These are phyloP conservation scores for Drosophila lacicola DNA, from an alignment of 2,888 invertebrate genomes.

Conservation along the genomic window DNA sequence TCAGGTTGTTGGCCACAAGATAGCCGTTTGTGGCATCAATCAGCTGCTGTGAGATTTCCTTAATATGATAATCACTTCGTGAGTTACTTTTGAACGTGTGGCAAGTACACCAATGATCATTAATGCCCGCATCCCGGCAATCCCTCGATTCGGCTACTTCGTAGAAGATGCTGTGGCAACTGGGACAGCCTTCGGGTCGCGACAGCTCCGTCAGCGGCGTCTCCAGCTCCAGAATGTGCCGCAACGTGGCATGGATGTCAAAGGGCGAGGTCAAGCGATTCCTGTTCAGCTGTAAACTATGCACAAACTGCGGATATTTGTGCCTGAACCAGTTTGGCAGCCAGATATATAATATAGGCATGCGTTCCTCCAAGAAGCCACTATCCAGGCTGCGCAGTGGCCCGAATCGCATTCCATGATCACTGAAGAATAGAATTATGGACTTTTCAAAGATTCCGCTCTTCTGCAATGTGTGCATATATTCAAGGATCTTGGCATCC, in stretches of 20 bases:
- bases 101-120: constrained; percentile 92
- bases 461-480: constrained; percentile 87
- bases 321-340: constrained; percentile 88
- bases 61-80: constrained; percentile 3
- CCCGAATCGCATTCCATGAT: constrained; percentile 92
- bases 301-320: constrained; percentile 86
- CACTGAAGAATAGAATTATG: constrained; percentile 90
- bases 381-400: constrained; percentile 88
- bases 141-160: constrained; percentile 87
- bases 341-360: constrained; percentile 90
- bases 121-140: constrained; percentile 89
- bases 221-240: constrained; percentile 54
- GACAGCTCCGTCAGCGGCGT: constrained; percentile 34
- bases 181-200: constrained; percentile 86
- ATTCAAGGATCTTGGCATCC: constrained; percentile 87
- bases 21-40: constrained; percentile 70
- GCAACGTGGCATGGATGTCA: constrained; percentile 58
- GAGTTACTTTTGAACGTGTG: constrained; percentile 1
- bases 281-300: constrained; percentile 87
- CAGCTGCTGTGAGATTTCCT: constrained; percentile 40
- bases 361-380: constrained; percentile 91
- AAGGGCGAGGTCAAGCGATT: constrained; percentile 86
- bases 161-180: constrained; percentile 89
- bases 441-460: constrained; percentile 88
- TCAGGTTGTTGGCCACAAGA: constrained; percentile 51